Evolutionary conservation across 2,797 vertebrate species (phyloP).

Genomic region (Parauchenoglanis ngamensis): DNA sequence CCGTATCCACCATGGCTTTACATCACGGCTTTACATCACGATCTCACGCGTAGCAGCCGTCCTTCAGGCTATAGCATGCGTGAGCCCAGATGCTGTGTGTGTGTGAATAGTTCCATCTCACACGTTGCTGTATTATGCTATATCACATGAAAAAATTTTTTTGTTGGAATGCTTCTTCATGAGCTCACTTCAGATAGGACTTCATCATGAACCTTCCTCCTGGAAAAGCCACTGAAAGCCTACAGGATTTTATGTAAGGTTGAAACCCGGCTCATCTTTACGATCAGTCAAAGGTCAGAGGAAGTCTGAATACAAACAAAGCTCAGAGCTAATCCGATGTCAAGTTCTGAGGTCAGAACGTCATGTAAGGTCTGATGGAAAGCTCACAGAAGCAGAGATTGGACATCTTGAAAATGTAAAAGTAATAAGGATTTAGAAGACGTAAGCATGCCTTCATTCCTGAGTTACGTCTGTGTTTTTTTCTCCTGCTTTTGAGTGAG

Average conservation of each 20-base stretch:
- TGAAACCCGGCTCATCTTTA: background rate
- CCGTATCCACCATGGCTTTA: background rate
- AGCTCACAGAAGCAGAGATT: background rate
- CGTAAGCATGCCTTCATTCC: no score
- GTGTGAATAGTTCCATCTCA: background rate
- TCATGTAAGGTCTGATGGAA: background rate
- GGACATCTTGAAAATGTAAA: no score
- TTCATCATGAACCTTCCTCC: background rate
- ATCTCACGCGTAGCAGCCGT: background rate
- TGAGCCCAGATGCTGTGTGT: background rate
- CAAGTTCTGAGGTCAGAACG: background rate
- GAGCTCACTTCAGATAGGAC: background rate
- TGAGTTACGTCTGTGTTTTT: no score
- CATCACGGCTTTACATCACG: constrained; percentile 9
- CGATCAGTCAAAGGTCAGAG: background rate
- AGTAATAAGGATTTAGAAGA: no score
- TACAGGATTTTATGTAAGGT: background rate
- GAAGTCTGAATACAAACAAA: background rate
- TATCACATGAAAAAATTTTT: no score
- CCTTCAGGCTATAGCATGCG: background rate
- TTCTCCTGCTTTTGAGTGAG: no score
- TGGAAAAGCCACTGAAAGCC: background rate
- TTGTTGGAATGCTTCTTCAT: no score
- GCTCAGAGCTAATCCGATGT: background rate
- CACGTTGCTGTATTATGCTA: background rate